Evolutionary conservation across 2,797 vertebrate species (phyloP), one percentile per base, ranked within the genome.

Genomic region (Telmatherina bonti): DNA sequence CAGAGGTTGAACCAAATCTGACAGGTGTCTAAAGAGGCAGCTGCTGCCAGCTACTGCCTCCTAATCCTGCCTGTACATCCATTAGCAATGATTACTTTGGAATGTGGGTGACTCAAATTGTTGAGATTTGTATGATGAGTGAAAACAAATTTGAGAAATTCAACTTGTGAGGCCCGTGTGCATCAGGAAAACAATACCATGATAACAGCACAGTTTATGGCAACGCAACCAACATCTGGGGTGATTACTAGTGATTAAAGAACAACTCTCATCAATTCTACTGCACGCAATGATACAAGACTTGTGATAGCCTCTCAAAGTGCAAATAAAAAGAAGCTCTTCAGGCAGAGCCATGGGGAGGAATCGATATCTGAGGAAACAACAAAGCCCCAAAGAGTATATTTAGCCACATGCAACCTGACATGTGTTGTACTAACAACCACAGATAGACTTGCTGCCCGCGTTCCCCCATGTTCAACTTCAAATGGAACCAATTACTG

Each of bases 281-380:
- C 5, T 51, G 22, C 38, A 54, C 2, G 22, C 35, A 54, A 27
- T 70, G 62, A 76, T 59, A 55, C 49, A 29, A 51, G 10, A 33
- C 20, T 24, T 67, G 58, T 53, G 64, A 86, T 35, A n/a, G 30
- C 24, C 49, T 58, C 45, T 89, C 79, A 82, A 83, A 83, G 53
- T 78, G 55, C 72, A 84, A 85, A 80, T 61, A 80, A 82, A 78
- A 73, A 63, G n/a, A 62, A 47, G n/a, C 49, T 66, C 56, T 35
- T 78, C 54, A 81, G 66, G 76, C 55, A 27, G 29, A 49, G 27
- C 67, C 75, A 70, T 22, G 38, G 69, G 53, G 33, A 75, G 41
- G 49, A 85, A 91, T 92, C 89, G 62, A 91, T 92, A 86, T 67
- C 63, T 70, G 64, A 82, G 84, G 82, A 88, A 89, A 90, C 86